Base-by-base conservation (phyloP, 2,113 vertebrate genomes). In the Scomber japonicus region DNA sequence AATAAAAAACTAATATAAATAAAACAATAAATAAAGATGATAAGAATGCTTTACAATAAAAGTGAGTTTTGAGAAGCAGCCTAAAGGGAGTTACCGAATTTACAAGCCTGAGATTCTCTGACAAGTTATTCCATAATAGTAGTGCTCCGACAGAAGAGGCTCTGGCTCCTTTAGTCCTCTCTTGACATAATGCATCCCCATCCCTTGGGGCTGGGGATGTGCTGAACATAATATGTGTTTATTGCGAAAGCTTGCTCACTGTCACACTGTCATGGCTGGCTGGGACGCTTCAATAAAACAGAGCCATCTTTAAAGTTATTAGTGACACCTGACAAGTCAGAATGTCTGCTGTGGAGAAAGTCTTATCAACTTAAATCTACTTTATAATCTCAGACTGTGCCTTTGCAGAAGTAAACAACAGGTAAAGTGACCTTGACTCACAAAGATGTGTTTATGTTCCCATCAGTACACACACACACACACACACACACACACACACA, bases 391-490 rank as follows among this genome's bases (percentile, higher is more conserved):
- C 55, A 31, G 54, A 55, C 27, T 35, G 4, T 61, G 46, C 48
- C 15, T 75, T 53, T 53, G 53, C 59, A 65, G 46, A 65, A 79
- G 45, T 30, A 35, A 65, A 71, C 31, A 19, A 2, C 9, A 24
- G 48, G 65, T 54, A 75, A 68, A 70, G 55, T 87, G 63, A 84
- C 82, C 79, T 87, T 84, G 64, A 3, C 48, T 81, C 6, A 4
- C 51, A 70, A 62, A 71, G 56, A 53, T 75, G 49, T 27, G 31
- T 59, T 66, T 15, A 13, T 40, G 24, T 55, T 40, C 54, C 50
- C n/a, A 16, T 27, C 15, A 19, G 35, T 15, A 15, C 24, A 60
- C 48, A 35, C 48, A 65, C 11, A 17, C 24, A 54, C 10, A 35
- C 54, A 11, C 27, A 15, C 61, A n/a, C 44, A n/a, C 45, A 30